Evolutionary conservation across 2,888 invertebrate species (phyloP), one percentile per base, ranked within the genome.

Genomic region (Synanthedon tipuliformis): DNA sequence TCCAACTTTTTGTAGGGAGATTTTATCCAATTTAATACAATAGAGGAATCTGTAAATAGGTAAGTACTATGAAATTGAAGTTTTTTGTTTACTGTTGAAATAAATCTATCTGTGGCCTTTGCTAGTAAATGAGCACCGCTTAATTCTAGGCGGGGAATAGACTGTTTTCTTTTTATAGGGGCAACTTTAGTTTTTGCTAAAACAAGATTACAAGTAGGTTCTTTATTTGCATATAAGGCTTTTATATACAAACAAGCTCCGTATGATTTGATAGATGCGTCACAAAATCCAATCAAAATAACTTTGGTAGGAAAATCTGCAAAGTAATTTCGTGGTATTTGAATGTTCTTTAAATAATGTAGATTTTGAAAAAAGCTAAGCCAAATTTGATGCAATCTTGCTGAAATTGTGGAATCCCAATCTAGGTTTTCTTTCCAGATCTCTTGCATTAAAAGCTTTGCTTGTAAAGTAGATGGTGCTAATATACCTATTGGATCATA

Each of bases 21-120:
- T 41, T 53, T 55, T 16, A 57, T 55, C 57, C 57, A 57, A 52
- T 34, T 23, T 4, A 57, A 18, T n/a, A 57, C 53, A 41, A 55
- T 53, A 12, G 41, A 49, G 12, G 55, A 57, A 27, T 55, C 55
- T 40, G 53, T 52, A 52, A 54, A 55, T 40, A 54, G 40, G 27
- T 48, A 51, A 11, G 50, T 53, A 3, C 45, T 48, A 52, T 53
- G 11, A 3, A 55, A 27, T 12, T 50, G 40, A 10, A 54, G 18
- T 23, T 53, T 53, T 7, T 50, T 48, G 10, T 40, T 11, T 23
- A 34, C 34, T 15, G 54, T 49, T 15, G 34, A 15, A 27, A 48
- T 12, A n/a, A 51, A n/a, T 50, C 27, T 53, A 8, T 48, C 8
- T 3, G 48, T 8, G 10, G 13, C 10, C n/a, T 15, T 48, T 15